These are phyloP conservation scores for Eumacrocentrus americanus DNA, from an alignment of 2,888 invertebrate species.

Conservation along the genomic window DNA sequence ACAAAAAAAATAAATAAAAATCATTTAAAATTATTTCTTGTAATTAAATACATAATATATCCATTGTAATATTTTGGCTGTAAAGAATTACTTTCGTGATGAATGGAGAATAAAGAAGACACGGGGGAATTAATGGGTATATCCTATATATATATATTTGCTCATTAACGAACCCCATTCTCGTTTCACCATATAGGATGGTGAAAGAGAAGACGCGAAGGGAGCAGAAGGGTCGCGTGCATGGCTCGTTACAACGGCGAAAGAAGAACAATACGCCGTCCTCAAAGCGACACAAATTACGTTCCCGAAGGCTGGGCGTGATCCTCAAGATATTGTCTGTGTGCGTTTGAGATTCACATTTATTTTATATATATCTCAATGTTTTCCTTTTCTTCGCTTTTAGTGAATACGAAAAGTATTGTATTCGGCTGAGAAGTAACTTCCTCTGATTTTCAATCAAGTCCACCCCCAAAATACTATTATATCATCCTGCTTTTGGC, in stretches of 20 bases:
- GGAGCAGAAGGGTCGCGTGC: constrained; percentile 21
- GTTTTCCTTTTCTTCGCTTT: too few species aligned
- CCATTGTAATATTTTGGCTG: neutral
- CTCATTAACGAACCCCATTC: constrained; percentile 50
- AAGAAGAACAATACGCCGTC: constrained; percentile 33
- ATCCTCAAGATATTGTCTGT: constrained; percentile 16
- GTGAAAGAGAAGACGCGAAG: constrained; percentile 31
- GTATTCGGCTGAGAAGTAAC: too few species aligned
- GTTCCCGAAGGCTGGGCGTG: constrained; percentile 13
- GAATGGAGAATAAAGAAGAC: constrained; percentile 2
- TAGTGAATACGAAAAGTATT: too few species aligned
- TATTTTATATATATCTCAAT: neutral
- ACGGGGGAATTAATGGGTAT: neutral
- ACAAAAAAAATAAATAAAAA: too few species aligned
- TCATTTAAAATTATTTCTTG: too few species aligned
- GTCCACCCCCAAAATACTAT: too few species aligned
- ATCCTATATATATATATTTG: constrained; percentile 39
- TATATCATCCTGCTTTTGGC: too few species aligned
- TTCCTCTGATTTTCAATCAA: too few species aligned
- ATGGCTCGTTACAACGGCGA: constrained; percentile 48
- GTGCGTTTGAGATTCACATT: constrained; percentile 8
- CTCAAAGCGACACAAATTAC: constrained; percentile 24
- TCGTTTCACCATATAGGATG: neutral
- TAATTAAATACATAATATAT: too few species aligned
- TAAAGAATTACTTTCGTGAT: neutral